phyloP scores from a whole-genome alignment of 2,113 vertebrate species.

The Scolopax mira region DNA sequence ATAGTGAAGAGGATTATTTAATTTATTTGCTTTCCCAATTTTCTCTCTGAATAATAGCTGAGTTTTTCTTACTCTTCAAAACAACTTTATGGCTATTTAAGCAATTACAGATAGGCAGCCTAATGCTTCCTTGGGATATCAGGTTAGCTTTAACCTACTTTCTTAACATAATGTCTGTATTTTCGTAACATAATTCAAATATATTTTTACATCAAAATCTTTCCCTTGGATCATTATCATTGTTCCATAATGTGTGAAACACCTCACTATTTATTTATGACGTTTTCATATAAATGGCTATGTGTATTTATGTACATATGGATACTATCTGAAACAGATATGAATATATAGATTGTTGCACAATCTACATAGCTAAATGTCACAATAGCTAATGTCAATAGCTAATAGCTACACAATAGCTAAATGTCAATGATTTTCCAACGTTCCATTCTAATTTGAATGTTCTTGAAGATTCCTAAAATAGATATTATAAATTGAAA shows the following conservation, averaged over 20 bases:
- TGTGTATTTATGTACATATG: neutral
- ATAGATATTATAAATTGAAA: neutral
- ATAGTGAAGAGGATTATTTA: neutral
- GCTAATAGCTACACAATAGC: accelerated
- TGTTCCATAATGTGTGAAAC: neutral
- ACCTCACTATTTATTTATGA: neutral
- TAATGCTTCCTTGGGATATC: neutral
- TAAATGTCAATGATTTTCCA: neutral
- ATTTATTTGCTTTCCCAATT: slow-evolving; percentile 17
- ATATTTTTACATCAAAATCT: neutral
- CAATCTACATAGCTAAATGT: too few species aligned
- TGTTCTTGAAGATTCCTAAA: neutral
- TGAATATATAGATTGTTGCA: neutral
- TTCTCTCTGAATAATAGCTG: slow-evolving; percentile 12
- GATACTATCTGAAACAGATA: neutral
- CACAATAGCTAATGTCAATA: too few species aligned
- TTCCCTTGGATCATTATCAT: neutral
- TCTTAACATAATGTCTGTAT: neutral
- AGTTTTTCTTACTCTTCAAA: neutral
- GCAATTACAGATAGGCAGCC: neutral
- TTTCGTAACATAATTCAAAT: neutral
- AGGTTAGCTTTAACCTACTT: neutral
- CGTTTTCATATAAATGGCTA: neutral
- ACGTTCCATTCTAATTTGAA: neutral
- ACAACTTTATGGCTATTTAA: neutral